Evolutionary conservation across 1,140 invertebrate species (phyloP), one percentile per base, ranked within the genome.

Genomic region (Bombyx mandarina): DNA sequence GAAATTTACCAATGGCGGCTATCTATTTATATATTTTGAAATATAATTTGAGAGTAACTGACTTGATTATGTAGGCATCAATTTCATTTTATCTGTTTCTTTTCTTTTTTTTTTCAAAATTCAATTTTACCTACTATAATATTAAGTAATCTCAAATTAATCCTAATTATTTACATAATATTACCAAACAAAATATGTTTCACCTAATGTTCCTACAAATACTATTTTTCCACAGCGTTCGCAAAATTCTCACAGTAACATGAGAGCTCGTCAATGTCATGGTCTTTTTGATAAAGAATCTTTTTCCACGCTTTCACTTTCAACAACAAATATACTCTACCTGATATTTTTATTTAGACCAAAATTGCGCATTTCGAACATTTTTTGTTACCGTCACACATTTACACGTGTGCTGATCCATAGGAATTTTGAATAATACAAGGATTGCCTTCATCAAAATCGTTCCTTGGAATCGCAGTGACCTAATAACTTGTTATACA

Each of bases 321-420:
- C 26, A 35, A 60, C 52, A 52, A 55, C 52, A 61, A 45, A 55
- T 5, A 35, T 35, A 35, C 26, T 35, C 26, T 35, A 35, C 26
- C 26, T 35, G 26, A 35, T 35, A 35, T 35, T 35, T 35, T 35
- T 35, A 35, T 35, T 35, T 35, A 35, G 50, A 54, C 52, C 49
- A 22, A 58, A 56, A 45, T 66, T 77, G 69, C 62, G 56, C 65
- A 72, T 78, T 73, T 67, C 58, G 54, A 52, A 55, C 52, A 61
- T 35, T 66, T 73, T 60, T 52, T 62, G 42, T 51, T 56, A 57
- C 22, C 65, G 73, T 80, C 75, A 71, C 76, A 83, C 77, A 69
- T 71, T 68, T 55, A 68, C 79, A 83, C 79, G 77, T 82, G 77
- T 77, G 65, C 57, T 61, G 66, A 67, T 69, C 60, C 18, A 48